Percentiles rank a stretch among this genome's conserved stretches.
phyloP scores from a whole-genome alignment of 2,888 invertebrate genomes.

The Drosophila antonietae region DNA sequence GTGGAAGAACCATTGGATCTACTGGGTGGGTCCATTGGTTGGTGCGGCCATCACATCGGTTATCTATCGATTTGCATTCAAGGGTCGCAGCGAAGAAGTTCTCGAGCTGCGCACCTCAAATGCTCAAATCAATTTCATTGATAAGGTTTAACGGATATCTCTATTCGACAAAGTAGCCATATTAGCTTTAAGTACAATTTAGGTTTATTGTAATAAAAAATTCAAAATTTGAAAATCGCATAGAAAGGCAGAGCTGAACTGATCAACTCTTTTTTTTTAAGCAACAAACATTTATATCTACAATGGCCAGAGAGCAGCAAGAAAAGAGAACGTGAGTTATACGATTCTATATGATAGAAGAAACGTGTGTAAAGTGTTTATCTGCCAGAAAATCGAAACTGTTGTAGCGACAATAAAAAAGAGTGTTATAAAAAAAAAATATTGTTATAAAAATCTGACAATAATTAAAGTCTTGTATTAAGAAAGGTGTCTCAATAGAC shows the following conservation, averaged over 20 bases:
- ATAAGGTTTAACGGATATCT: conserved; percentile 26
- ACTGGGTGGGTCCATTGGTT: conserved; percentile 88
- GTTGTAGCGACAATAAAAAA: neutral
- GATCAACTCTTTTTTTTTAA: neutral
- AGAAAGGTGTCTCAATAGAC: conserved; percentile 3
- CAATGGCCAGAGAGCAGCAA: neutral
- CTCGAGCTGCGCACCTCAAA: conserved; percentile 44
- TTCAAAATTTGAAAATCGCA: neutral
- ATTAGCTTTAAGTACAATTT: conserved; percentile 7
- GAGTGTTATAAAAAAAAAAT: neutral
- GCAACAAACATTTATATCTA: too few species aligned
- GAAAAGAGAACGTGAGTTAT: neutral
- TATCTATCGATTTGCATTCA: conserved; percentile 83
- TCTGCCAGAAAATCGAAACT: neutral
- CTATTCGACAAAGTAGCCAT: neutral
- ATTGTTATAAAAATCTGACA: conserved; percentile 4
- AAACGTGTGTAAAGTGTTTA: conserved; percentile 1
- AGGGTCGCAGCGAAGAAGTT: conserved; percentile 64
- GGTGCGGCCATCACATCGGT: conserved; percentile 84
- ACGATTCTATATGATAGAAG: neutral
- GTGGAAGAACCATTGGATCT: conserved; percentile 90
- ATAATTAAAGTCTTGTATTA: conserved; percentile 5
- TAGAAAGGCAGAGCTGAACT: neutral
- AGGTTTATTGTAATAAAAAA: neutral
- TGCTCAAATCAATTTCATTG: conserved; percentile 51